A percentile compares a stretch with the other conserved stretches of the same genome.
These are phyloP conservation scores for Catharus ustulatus DNA, from an alignment of 2,797 vertebrate species.

Conservation along the genomic window DNA sequence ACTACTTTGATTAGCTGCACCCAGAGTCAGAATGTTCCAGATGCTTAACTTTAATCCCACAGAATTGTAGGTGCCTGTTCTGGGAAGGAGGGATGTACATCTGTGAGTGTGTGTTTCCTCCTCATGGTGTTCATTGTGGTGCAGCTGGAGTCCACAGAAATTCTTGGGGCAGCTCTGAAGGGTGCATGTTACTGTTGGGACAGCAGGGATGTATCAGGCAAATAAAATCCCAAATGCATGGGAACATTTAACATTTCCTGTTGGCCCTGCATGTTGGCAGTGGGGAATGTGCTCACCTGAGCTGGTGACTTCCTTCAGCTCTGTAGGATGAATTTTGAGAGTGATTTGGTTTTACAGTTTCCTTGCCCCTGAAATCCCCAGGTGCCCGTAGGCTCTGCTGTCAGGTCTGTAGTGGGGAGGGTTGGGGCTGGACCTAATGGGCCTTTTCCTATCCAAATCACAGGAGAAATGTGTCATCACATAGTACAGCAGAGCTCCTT, in stretches of 20 bases:
- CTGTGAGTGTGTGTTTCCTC: not conserved
- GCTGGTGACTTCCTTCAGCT: not conserved
- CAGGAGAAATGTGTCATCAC: not conserved
- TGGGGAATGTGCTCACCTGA: not conserved
- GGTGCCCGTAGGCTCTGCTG: not conserved
- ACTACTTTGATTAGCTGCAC: not conserved
- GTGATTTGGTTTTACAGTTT: not conserved
- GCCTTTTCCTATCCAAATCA: rapidly evolving
- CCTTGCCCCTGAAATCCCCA: not conserved
- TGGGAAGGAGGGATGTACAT: not conserved
- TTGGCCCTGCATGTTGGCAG: not conserved
- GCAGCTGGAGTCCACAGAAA: not conserved
- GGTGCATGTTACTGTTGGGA: not conserved
- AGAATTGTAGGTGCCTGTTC: not conserved
- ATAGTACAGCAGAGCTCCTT: not conserved
- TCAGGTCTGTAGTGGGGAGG: not conserved
- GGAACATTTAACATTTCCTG: not conserved
- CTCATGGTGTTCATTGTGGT: rapidly evolving
- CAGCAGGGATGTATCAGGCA: not conserved
- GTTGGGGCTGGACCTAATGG: not conserved
- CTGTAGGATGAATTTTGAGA: not conserved
- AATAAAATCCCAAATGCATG: not conserved
- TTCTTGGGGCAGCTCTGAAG: not conserved
- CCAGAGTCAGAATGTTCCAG: not conserved
- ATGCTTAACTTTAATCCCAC: not conserved